These are phyloP conservation scores for Tanypteryx hageni DNA, from an alignment of 2,888 invertebrate species.

Conservation along the genomic window DNA sequence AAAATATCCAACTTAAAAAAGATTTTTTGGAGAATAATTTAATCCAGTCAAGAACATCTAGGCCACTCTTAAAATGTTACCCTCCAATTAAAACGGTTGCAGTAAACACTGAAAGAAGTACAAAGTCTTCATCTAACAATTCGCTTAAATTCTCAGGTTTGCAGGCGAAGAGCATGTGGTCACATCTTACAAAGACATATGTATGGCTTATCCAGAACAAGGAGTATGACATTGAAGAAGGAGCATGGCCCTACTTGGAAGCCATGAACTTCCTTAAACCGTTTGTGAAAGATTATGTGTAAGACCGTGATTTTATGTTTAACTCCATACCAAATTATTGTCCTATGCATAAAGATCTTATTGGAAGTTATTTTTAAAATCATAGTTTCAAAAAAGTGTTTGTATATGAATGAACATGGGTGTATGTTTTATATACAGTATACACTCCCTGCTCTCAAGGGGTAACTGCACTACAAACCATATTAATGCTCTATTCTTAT, in stretches of 20 bases:
- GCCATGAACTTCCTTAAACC: constrained; percentile 22
- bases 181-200: neutral
- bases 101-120: no score
- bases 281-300: constrained; percentile 36
- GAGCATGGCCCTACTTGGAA: constrained; percentile 25
- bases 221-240: neutral
- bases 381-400: neutral
- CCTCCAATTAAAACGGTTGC: no score
- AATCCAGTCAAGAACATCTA: no score
- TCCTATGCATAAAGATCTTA: neutral
- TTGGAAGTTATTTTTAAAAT: neutral
- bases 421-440: no score
- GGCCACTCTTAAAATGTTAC: no score
- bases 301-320: neutral
- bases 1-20: no score
- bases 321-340: neutral
- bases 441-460: no score
- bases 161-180: constrained; percentile 4
- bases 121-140: neutral
- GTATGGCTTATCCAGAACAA: neutral
- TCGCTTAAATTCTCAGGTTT: constrained; percentile 22
- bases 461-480: no score
- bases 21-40: no score
- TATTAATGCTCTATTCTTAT: no score
- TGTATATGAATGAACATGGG: no score